Conservation (phyloP, 2,113 vertebrate species). For the Rhipidura dahli region DNA sequence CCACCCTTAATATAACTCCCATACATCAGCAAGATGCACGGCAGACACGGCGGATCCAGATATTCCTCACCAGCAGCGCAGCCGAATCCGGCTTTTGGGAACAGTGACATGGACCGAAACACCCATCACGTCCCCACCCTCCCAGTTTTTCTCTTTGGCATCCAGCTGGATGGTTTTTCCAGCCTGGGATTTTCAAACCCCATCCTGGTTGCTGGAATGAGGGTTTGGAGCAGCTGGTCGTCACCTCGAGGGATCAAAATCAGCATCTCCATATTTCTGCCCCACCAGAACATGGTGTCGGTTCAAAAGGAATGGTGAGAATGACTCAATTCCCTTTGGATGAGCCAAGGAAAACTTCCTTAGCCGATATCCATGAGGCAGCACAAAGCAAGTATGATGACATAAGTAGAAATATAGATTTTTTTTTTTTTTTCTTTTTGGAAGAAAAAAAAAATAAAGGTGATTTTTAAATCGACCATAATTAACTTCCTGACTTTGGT, state of each 20-base stretch:
- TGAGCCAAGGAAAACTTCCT: neutral
- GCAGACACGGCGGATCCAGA: neutral
- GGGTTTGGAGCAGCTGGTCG: accelerated
- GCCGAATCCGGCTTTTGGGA: neutral
- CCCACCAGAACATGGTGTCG: accelerated
- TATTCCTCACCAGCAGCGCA: slow-evolving; percentile 38
- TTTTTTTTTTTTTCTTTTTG: neutral
- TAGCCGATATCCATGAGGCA: accelerated
- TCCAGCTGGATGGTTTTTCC: neutral
- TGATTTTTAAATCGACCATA: accelerated
- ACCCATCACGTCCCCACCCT: accelerated
- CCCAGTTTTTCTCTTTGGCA: neutral
- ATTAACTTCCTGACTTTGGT: neutral
- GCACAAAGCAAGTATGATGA: neutral
- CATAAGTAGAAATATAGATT: neutral
- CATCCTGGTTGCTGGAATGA: neutral
- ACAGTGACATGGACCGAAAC: accelerated
- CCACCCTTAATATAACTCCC: slow-evolving; percentile 76
- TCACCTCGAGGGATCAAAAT: neutral
- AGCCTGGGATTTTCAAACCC: neutral
- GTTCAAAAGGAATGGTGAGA: neutral
- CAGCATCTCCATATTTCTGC: neutral
- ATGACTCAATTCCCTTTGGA: neutral
- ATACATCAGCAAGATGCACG: slow-evolving; percentile 59
- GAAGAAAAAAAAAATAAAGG: too few species aligned